These are phyloP conservation scores for Catocala sponsa DNA, from an alignment of 2,888 invertebrate genomes.

Conservation along the genomic window DNA sequence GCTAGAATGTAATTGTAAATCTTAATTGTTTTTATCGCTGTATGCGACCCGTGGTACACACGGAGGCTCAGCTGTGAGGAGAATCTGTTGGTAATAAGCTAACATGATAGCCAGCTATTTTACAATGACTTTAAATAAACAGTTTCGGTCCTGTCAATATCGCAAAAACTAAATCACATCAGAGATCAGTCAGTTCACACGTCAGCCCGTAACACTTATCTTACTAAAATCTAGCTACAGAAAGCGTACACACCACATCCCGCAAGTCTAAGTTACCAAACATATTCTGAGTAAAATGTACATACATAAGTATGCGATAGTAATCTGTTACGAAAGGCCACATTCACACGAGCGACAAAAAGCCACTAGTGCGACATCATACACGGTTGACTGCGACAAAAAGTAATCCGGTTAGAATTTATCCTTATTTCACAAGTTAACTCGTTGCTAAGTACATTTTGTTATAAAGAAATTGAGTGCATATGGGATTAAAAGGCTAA, in stretches of 20 bases:
- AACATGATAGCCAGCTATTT: too few relatives aligned
- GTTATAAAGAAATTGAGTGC: neutral
- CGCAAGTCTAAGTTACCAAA: constrained; percentile 28
- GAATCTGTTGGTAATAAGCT: too few relatives aligned
- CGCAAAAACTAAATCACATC: too few relatives aligned
- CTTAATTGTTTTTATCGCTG: too few relatives aligned
- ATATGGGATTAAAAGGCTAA: neutral
- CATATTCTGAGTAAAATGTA: constrained; percentile 20
- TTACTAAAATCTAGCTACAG: too few relatives aligned
- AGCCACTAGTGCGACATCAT: constrained; percentile 33
- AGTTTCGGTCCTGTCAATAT: too few relatives aligned
- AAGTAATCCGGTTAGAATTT: constrained; percentile 41
- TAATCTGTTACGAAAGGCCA: constrained; percentile 48
- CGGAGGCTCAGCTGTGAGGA: too few relatives aligned
- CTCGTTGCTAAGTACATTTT: neutral
- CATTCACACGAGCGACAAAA: constrained; percentile 53
- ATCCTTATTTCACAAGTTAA: constrained; percentile 42
- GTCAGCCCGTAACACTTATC: too few relatives aligned
- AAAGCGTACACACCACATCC: neutral
- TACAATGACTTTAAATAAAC: too few relatives aligned
- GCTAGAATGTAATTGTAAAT: too few relatives aligned
- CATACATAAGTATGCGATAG: constrained; percentile 9
- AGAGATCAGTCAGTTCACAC: too few relatives aligned
- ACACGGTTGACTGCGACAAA: constrained; percentile 30
- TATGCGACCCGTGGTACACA: too few relatives aligned